phyloP scores from a whole-genome alignment of 2,888 invertebrate species.

The Cephus nigrinus region DNA sequence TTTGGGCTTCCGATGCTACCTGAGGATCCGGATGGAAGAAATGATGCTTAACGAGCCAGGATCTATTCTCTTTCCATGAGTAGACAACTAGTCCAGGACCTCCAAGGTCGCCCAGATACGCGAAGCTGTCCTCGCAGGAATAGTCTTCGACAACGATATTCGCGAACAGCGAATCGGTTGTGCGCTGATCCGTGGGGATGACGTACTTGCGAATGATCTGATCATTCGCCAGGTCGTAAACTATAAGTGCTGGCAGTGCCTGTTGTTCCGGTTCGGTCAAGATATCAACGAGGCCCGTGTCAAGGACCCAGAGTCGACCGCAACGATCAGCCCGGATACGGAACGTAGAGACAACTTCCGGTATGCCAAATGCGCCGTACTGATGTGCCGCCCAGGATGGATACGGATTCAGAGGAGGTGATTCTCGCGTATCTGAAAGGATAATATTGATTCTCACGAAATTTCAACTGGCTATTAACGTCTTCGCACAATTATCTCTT shows the following conservation, averaged over 20 bases:
- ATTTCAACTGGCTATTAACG: background rate
- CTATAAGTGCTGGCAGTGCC: slow-evolving; percentile 74
- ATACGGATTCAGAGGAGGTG: slow-evolving; percentile 80
- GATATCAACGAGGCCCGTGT: slow-evolving; percentile 77
- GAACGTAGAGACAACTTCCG: slow-evolving; percentile 81
- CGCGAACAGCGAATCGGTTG: slow-evolving; percentile 78
- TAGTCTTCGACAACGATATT: slow-evolving; percentile 83
- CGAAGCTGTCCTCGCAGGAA: slow-evolving; percentile 76
- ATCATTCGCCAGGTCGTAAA: slow-evolving; percentile 81
- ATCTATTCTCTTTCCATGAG: slow-evolving; percentile 77
- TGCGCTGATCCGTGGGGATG: slow-evolving; percentile 75
- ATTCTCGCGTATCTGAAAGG: slow-evolving; percentile 72
- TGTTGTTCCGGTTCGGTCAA: slow-evolving; percentile 68
- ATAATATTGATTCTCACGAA: slow-evolving; percentile 4
- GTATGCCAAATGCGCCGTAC: slow-evolving; percentile 66
- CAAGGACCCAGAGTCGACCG: slow-evolving; percentile 82
- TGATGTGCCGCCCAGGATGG: slow-evolving; percentile 85
- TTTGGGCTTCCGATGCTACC: slow-evolving; percentile 28
- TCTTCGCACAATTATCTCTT: background rate
- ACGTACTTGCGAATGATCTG: slow-evolving; percentile 74
- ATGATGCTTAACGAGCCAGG: slow-evolving; percentile 81
- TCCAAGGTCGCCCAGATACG: slow-evolving; percentile 79
- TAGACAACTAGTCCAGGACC: slow-evolving; percentile 80
- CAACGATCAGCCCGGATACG: slow-evolving; percentile 80
- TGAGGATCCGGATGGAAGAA: slow-evolving; percentile 79